Conservation (phyloP, 1,140 invertebrate genomes). For the Magallana angulata region DNA sequence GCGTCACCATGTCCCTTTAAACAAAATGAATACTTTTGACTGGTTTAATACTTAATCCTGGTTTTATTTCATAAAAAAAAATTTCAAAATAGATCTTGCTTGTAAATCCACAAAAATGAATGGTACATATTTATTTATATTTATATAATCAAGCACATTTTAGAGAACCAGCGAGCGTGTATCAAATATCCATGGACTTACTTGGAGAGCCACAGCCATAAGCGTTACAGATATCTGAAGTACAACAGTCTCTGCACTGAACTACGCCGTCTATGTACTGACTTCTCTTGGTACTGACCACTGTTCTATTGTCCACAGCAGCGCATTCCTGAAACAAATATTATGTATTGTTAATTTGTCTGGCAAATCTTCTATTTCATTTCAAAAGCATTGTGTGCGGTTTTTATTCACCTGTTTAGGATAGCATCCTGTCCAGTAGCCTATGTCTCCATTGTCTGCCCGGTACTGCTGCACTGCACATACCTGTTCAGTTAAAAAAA, state of each 20-base stretch:
- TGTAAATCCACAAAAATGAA: too few relatives aligned
- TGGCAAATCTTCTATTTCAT: too few relatives aligned
- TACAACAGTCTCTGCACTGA: background rate
- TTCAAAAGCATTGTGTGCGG: too few relatives aligned
- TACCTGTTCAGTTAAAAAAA: background rate
- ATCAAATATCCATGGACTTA: background rate
- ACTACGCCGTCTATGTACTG: background rate
- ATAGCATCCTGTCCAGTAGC: constrained; percentile 15
- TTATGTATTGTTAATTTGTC: background rate
- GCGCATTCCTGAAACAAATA: background rate
- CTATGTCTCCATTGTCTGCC: background rate
- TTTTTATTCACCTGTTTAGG: background rate
- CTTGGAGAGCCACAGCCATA: constrained; percentile 1
- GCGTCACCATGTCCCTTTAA: too few relatives aligned
- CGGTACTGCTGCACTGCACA: constrained; percentile 27
- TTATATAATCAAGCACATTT: too few relatives aligned
- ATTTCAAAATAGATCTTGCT: too few relatives aligned
- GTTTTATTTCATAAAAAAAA: too few relatives aligned
- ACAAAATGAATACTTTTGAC: too few relatives aligned
- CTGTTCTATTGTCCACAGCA: background rate
- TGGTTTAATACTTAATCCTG: too few relatives aligned
- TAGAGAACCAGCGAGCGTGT: too few relatives aligned
- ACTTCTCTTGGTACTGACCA: background rate
- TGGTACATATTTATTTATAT: too few relatives aligned
- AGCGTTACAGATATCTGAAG: constrained; percentile 9